Conservation (phyloP, 2,113 vertebrate species). For the Aplodontia rufa region DNA sequence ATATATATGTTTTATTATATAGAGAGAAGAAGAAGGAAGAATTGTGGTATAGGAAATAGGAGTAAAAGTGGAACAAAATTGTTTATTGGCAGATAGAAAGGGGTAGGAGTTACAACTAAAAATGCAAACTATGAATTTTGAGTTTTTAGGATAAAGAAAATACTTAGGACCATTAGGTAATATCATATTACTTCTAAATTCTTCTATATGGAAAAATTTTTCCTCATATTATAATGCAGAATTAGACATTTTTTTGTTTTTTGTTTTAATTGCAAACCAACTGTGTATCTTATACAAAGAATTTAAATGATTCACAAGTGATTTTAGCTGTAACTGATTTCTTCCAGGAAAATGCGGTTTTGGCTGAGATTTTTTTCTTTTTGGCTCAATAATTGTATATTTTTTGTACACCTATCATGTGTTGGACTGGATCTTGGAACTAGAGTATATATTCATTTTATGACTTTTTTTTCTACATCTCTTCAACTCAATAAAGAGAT, state of each 20-base stretch:
- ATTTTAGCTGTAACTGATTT: constrained; percentile 28
- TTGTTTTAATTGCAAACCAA: not conserved
- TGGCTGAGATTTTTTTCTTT: not conserved
- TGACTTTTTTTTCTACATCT: not conserved
- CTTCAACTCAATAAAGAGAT: not conserved
- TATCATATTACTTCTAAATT: constrained; percentile 36
- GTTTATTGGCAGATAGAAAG: constrained; percentile 40
- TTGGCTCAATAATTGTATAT: not conserved
- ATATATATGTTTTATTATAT: constrained; percentile 9
- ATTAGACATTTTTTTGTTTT: constrained; percentile 12
- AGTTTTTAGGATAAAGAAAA: constrained; percentile 11
- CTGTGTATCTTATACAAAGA: not conserved
- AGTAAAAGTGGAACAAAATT: constrained; percentile 40
- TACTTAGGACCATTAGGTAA: constrained; percentile 22
- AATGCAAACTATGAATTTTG: constrained; percentile 42
- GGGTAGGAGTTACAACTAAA: constrained; percentile 28
- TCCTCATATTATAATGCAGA: not conserved
- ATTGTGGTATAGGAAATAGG: constrained; percentile 44
- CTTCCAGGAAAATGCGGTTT: constrained; percentile 1
- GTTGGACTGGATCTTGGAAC: not conserved
- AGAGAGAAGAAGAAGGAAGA: not conserved
- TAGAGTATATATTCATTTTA: not conserved
- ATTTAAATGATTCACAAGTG: not conserved
- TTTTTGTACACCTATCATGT: not conserved
- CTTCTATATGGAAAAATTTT: not conserved